Percentiles rank a stretch among this genome's conserved stretches.
phyloP scores from a whole-genome alignment of 1,140 invertebrate genomes.

The Reticulitermes speratus region DNA sequence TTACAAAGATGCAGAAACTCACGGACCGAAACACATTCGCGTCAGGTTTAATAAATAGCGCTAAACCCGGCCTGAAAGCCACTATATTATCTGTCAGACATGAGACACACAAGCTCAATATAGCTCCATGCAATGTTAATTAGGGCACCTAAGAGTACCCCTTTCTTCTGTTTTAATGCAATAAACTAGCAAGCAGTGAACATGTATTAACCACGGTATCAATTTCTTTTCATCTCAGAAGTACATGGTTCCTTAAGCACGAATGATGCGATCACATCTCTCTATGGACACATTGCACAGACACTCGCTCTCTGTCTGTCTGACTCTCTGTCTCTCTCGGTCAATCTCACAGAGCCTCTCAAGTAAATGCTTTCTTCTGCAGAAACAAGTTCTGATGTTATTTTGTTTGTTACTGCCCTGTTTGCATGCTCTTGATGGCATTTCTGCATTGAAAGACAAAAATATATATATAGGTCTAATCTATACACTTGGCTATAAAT shows the following conservation, averaged over 20 bases:
- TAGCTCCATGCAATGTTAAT: not conserved
- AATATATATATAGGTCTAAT: not conserved
- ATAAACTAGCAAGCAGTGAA: not conserved
- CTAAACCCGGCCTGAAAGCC: not conserved
- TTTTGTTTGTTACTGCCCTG: not conserved
- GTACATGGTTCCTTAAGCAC: not conserved
- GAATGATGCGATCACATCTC: not conserved
- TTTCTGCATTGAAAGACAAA: not conserved
- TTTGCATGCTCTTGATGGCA: not conserved
- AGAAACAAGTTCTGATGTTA: not conserved
- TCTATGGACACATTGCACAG: not conserved
- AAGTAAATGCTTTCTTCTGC: not conserved
- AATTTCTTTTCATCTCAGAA: not conserved
- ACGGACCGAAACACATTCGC: not conserved
- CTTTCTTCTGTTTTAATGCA: not conserved
- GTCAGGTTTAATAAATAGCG: not conserved
- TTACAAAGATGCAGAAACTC: not conserved
- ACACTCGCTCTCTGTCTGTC: too few species aligned
- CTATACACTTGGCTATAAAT: not conserved
- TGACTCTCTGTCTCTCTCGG: not conserved
- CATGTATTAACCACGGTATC: slow-evolving; percentile 4
- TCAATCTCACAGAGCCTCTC: not conserved
- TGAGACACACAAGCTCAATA: not conserved
- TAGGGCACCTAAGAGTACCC: not conserved
- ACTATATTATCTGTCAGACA: not conserved